Base-by-base conservation (phyloP, 2,888 invertebrate genomes). In the Agrotis clavis region DNA sequence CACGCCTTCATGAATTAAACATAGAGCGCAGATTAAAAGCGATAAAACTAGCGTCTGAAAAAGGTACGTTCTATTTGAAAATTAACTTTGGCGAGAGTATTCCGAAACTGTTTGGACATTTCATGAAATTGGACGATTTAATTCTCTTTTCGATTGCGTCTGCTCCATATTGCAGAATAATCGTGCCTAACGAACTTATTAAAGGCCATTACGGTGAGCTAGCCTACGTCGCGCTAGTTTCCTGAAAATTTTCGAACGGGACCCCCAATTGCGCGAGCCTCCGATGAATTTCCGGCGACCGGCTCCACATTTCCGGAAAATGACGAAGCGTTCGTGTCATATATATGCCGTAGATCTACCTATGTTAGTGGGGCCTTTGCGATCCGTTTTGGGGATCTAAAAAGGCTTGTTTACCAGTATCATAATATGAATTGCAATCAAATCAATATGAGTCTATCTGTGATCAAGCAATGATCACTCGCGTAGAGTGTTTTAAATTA, bases 201-300 rank as follows among this genome's bases (percentile, higher is more conserved):
- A 76, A 73, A 67, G 60, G 62, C 75, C 79, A 85, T 87, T 84
- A 68, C 60, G 54, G 72, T 78, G 76, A 78, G 83, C 77, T 83
- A 84, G 78, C 48, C 48, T 82, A 73, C 84, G 88, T 84, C 75
- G 78, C 66, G 79, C 81, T 91, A 90, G 92, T 93, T 94, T 93
- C 92, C 92, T 89, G 89, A 73, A 87, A 91, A 82, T 92, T 89
- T 94, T 92, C 89, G 85, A 90, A 88, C 86, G 87, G 85, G 77
- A 83, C 83, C 89, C 90, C 93, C 92, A 94, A 94, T 94, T 93
- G 91, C 88, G 84, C 88, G 86, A 88, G 88, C 85, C 89, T 91
- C 87, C 90, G 89, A 91, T 90, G 90, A 94, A 95, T 94, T 94
- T 95, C 94, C 94, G 92, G 71, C 86, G 85, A 86, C 87, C 89